Evolutionary conservation across 2,888 invertebrate species (phyloP).

Genomic region (Lacanobia wlatinum): DNA sequence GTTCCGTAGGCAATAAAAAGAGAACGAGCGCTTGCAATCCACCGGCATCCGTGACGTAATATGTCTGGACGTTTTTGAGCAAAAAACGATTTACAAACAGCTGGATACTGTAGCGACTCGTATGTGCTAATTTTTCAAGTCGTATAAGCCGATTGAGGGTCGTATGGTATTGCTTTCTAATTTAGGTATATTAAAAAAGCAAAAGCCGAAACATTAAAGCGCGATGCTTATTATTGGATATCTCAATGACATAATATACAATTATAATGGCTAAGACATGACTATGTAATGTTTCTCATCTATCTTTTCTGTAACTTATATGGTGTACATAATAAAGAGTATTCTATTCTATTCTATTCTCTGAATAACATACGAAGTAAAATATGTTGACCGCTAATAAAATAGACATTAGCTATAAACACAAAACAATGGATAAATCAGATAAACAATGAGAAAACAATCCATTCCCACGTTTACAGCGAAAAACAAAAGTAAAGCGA

Average conservation of each 20-base stretch:
- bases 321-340: too few relatives aligned
- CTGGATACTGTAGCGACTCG: constrained; percentile 70
- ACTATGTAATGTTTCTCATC: too few relatives aligned
- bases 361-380: constrained; percentile 14
- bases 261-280: not conserved
- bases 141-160: constrained; percentile 10
- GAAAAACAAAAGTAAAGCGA: constrained; percentile 70
- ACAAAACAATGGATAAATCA: constrained; percentile 64
- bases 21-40: constrained; percentile 65
- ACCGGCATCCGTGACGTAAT: constrained; percentile 80
- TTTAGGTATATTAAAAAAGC: constrained; percentile 31
- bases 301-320: too few relatives aligned
- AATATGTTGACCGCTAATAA: constrained; percentile 59
- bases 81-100: constrained; percentile 73
- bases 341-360: too few relatives aligned
- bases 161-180: constrained; percentile 28
- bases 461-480: constrained; percentile 71
- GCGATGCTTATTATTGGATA: not conserved
- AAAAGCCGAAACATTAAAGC: not conserved
- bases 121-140: constrained; percentile 66
- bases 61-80: constrained; percentile 79
- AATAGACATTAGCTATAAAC: constrained; percentile 64
- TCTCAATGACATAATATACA: constrained; percentile 6
- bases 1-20: constrained; percentile 80
- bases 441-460: constrained; percentile 72